Conservation (phyloP, 2,888 invertebrate species). For the Drosophila cracens region DNA sequence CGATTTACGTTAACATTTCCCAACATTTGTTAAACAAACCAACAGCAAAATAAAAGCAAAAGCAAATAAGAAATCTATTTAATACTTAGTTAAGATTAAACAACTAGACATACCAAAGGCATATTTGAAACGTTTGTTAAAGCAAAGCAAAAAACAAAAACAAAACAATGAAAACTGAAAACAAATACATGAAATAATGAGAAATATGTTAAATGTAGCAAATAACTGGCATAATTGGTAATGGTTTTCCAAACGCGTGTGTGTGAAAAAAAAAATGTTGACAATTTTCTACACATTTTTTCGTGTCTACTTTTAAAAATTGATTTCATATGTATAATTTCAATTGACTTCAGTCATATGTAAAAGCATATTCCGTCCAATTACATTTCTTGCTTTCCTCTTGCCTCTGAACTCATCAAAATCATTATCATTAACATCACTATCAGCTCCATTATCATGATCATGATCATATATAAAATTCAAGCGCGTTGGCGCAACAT, state of each 20-base stretch:
- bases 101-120: constrained; percentile 84
- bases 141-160: constrained; percentile 22
- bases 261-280: constrained; percentile 8
- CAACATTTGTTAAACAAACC: constrained; percentile 65
- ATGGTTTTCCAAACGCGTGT: constrained; percentile 27
- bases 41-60: constrained; percentile 20
- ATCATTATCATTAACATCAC: constrained; percentile 18
- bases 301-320: constrained; percentile 23
- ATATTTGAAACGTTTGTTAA: constrained; percentile 71
- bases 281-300: constrained; percentile 4
- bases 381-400: constrained; percentile 80
- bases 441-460: constrained; percentile 11
- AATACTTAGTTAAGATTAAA: constrained; percentile 65
- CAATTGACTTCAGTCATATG: constrained; percentile 65
- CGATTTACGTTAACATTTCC: constrained; percentile 64
- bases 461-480: constrained; percentile 7
- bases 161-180: constrained; percentile 8
- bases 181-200: constrained; percentile 36
- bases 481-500: constrained; percentile 22
- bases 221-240: constrained; percentile 44
- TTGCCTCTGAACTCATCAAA: constrained; percentile 55
- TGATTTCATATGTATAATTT: constrained; percentile 55
- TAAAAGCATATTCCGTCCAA: constrained; percentile 84
- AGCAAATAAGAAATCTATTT: constrained; percentile 48
- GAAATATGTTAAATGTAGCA: constrained; percentile 50